phyloP scores from a whole-genome alignment of 2,888 invertebrate species.

The Euclidia mi region DNA sequence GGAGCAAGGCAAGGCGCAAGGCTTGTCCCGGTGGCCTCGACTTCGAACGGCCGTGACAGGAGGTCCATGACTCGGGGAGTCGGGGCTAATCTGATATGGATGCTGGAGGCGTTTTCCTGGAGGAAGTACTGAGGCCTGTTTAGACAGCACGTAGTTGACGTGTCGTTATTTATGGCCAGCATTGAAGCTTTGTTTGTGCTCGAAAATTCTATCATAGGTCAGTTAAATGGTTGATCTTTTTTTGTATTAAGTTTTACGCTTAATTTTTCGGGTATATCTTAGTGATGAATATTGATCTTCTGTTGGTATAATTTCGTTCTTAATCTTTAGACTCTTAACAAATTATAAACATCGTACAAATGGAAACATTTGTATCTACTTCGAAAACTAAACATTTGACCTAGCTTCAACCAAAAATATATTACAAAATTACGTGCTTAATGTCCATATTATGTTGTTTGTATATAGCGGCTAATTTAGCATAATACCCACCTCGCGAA shows the following conservation, averaged over 20 bases:
- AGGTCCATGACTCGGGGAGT: conserved; percentile 63
- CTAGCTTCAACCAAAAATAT: conserved; percentile 5
- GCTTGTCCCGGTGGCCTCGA: conserved; percentile 65
- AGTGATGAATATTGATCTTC: too few relatives aligned
- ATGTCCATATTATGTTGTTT: conserved; percentile 10
- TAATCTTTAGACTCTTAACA: too few relatives aligned
- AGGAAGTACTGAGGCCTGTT: conserved; percentile 34
- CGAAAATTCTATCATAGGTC: background rate
- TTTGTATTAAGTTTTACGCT: background rate
- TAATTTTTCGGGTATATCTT: too few relatives aligned
- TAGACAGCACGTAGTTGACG: conserved; percentile 15
- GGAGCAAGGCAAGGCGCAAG: conserved; percentile 62
- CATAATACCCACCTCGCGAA: conserved; percentile 31
- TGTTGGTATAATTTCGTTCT: too few relatives aligned
- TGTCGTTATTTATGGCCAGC: background rate
- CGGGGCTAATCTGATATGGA: conserved; percentile 58
- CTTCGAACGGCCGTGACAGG: conserved; percentile 72
- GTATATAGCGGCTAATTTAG: conserved; percentile 22
- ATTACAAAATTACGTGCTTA: conserved; percentile 1
- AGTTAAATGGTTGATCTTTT: background rate
- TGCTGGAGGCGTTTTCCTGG: conserved; percentile 60
- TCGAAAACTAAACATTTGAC: background rate
- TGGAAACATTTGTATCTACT: too few relatives aligned
- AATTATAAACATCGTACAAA: too few relatives aligned
- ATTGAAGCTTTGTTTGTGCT: background rate